Evolutionary conservation across 2,113 vertebrate species (phyloP), one percentile per base, ranked within the genome.

Genomic region (Malurus elegans): DNA sequence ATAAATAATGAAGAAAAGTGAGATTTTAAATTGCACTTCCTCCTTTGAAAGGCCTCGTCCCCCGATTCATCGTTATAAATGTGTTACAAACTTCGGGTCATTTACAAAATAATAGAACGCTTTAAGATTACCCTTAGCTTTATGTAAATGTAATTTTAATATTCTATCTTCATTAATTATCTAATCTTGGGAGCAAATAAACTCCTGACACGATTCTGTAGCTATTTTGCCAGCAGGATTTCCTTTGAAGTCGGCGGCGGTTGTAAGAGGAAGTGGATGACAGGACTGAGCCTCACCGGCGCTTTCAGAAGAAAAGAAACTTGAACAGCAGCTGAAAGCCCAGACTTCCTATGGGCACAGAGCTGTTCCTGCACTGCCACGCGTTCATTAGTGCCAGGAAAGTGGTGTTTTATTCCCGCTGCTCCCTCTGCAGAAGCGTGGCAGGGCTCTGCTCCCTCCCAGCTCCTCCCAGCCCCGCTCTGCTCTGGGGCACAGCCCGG

Each of bases 131-230:
- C 91, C 94, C 90, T 94, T 56, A 86, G 94, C 91, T 95, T 90
- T 87, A 89, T 95, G 93, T 64, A 92, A 95, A 93, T 91, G 84
- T 0, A 42, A n/a, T 51, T 92, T 94, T 85, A 93, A 93, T 95
- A 88, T 90, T 96, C 93, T 61, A 6, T 76, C 87, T 90, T 83
- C 88, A 82, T 96, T 91, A 96, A 92, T 86, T 82, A 95, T 47
- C 94, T 93, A 81, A 95, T 94, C 93, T 83, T 29, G 82, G 92
- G 92, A 96, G 92, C 90, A 93, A 88, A 93, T 57, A 96, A 95
- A 92, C 93, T 57, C 64, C 90, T 95, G 95, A 94, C 96, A 96
- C 93, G 20, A 80, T 90, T 95, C 93, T 28, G 82, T 14, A 88
- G 90, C 92, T 83, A 19, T 86, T 93, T 95, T 90, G 95, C 95